Evolutionary conservation across 2,888 invertebrate genomes (phyloP), one percentile per base, ranked within the genome.

Genomic region (Philaethria dido): DNA sequence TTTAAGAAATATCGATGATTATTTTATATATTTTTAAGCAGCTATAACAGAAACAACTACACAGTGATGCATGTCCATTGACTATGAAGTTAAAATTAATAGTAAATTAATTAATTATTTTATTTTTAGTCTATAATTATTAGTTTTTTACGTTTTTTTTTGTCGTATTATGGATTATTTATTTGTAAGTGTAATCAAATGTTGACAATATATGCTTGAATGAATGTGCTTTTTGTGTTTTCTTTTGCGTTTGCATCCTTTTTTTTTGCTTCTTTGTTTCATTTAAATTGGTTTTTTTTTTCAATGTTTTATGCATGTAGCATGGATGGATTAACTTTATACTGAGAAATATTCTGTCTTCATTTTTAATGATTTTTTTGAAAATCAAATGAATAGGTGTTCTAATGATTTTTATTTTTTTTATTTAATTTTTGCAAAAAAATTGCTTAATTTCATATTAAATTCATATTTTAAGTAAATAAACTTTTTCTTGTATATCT

Each of bases 161-260:
- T 74, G 72, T 77, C 74, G n/a, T 75, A 74, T 29, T 29, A 33
- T 74, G 73, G 44, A 78, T 86, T 86, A 88, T 88, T 89, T 90
- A 88, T 89, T 87, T 80, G 68, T 85, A 87, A 87, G 85, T 82
- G 78, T 82, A 81, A 79, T 79, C 83, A 77, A 82, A 85, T 85
- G 87, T 89, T 90, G 88, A 89, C 83, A 91, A 85, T 91, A 91
- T 89, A 91, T 80, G 89, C 87, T 88, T 88, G 86, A 83, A 63
- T 87, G 85, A 62, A 86, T 77, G 80, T 85, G 84, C 82, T 80
- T 85, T 81, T 69, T 80, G 80, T 83, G 75, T 85, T 85, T 86
- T 84, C 75, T 75, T 81, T 81, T 78, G 62, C 76, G 64, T 77
- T 71, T 66, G 57, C 69, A 72, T 68, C 67, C 64, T 66, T 64